A percentile compares a stretch with the other conserved stretches of the same genome.
Evolutionary conservation across 2,797 vertebrate genomes (phyloP).

Genomic region (Glyptemys insculpta): DNA sequence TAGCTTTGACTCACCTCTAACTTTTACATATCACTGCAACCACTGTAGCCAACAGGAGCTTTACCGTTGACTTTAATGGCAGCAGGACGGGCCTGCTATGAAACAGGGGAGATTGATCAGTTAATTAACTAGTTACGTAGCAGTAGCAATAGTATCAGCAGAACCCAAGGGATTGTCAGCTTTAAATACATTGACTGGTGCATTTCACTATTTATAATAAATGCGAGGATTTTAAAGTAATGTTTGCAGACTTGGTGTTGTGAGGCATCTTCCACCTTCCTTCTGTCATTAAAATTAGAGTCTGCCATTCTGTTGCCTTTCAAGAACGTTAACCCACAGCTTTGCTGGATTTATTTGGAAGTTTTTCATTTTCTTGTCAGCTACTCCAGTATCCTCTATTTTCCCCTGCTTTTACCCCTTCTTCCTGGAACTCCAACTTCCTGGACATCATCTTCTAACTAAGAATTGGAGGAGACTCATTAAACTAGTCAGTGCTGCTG

Average conservation of each 20-base stretch:
- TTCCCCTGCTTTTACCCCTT: slow-evolving; percentile 31
- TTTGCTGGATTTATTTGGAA: neutral
- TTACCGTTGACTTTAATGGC: slow-evolving; percentile 32
- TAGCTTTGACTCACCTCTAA: neutral
- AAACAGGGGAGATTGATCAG: slow-evolving; percentile 61
- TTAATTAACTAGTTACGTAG: slow-evolving; percentile 75
- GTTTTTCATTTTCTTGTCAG: fast-evolving
- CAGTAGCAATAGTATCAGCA: slow-evolving; percentile 74
- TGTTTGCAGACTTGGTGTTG: neutral
- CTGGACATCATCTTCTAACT: slow-evolving; percentile 8
- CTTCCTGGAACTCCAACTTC: slow-evolving; percentile 18
- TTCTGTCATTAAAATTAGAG: neutral
- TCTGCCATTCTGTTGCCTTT: neutral
- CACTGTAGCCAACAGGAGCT: neutral
- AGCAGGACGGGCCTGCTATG: neutral
- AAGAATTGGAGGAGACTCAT: slow-evolving; percentile 31
- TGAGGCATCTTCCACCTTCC: neutral
- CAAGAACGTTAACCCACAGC: neutral
- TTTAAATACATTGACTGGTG: slow-evolving; percentile 68
- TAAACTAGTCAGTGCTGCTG: slow-evolving; percentile 43
- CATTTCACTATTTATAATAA: slow-evolving; percentile 75
- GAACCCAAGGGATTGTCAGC: slow-evolving; percentile 70
- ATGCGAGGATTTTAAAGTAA: neutral
- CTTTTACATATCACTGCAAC: neutral
- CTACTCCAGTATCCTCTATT: slow-evolving; percentile 27